These are phyloP conservation scores for Carabus problematicus DNA, from an alignment of 2,888 invertebrate genomes.

Conservation along the genomic window DNA sequence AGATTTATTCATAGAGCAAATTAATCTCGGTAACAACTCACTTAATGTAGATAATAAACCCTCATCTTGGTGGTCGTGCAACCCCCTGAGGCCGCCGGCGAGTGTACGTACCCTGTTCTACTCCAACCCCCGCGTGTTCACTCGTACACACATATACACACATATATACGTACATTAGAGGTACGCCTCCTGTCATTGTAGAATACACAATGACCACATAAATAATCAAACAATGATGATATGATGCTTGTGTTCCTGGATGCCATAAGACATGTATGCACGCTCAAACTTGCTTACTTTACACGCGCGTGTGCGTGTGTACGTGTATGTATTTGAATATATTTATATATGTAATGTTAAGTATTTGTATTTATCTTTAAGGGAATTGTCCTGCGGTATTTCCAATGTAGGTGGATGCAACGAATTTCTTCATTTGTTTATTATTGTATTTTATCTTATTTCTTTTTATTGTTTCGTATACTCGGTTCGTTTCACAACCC, in stretches of 20 bases:
- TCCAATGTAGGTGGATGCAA: conserved; percentile 9
- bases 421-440: conserved; percentile 18
- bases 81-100: conserved; percentile 9
- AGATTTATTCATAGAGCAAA: conserved; percentile 27
- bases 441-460: neutral
- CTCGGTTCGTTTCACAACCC: too few relatives aligned
- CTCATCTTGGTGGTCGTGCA: conserved; percentile 10
- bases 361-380: too few relatives aligned
- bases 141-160: neutral
- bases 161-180: neutral
- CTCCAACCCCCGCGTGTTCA: neutral
- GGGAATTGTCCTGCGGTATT: too few relatives aligned
- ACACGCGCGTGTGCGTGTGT: too few relatives aligned
- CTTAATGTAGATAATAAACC: conserved; percentile 33
- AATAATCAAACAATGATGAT: conserved; percentile 29
- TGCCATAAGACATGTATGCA: conserved; percentile 7
- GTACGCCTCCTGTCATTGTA: conserved; percentile 24
- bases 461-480: too few relatives aligned
- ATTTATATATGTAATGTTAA: too few relatives aligned
- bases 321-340: too few relatives aligned
- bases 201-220: conserved; percentile 24
- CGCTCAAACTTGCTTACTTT: neutral
- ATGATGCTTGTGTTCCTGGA: conserved; percentile 1
- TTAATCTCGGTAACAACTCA: conserved; percentile 38
- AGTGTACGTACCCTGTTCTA: neutral